phyloP scores from a whole-genome alignment of 2,888 invertebrate genomes.

The Germaria angustata region DNA sequence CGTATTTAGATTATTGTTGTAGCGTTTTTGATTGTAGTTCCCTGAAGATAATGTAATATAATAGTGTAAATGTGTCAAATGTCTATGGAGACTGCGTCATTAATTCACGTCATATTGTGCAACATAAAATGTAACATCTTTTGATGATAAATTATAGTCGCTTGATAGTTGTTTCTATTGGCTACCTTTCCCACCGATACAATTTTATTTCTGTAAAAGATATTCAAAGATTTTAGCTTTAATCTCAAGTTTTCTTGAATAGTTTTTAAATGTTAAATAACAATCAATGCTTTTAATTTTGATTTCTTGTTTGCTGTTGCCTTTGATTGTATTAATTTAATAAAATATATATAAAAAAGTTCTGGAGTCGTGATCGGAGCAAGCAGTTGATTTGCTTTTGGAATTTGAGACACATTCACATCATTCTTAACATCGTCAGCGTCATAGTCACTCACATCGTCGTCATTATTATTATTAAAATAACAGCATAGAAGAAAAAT shows the following conservation, averaged over 20 bases:
- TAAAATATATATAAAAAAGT: constrained; percentile 2
- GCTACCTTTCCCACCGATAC: neutral
- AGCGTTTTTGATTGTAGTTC: no score
- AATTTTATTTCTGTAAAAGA: constrained; percentile 16
- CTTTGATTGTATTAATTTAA: constrained; percentile 53
- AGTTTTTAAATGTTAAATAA: constrained; percentile 58
- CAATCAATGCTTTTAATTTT: constrained; percentile 54
- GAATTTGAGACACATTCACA: constrained; percentile 60
- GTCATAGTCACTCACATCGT: constrained; percentile 53
- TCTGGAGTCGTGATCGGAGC: constrained; percentile 8
- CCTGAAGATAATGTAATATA: no score
- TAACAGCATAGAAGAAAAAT: constrained; percentile 46
- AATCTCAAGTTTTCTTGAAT: constrained; percentile 46
- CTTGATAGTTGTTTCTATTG: neutral
- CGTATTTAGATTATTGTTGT: no score
- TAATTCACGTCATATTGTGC: no score
- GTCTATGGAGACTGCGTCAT: no score
- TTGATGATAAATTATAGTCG: no score
- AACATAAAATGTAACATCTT: no score
- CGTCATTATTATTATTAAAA: constrained; percentile 63
- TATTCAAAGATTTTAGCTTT: constrained; percentile 51
- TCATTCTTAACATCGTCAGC: constrained; percentile 60
- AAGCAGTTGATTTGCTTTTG: constrained; percentile 31
- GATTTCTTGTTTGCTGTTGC: constrained; percentile 44
- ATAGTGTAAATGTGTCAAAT: no score